A percentile compares a stretch with the other conserved stretches of the same genome.
Conservation (phyloP, 1,140 invertebrate species). For the Mylabris phalerata region DNA sequence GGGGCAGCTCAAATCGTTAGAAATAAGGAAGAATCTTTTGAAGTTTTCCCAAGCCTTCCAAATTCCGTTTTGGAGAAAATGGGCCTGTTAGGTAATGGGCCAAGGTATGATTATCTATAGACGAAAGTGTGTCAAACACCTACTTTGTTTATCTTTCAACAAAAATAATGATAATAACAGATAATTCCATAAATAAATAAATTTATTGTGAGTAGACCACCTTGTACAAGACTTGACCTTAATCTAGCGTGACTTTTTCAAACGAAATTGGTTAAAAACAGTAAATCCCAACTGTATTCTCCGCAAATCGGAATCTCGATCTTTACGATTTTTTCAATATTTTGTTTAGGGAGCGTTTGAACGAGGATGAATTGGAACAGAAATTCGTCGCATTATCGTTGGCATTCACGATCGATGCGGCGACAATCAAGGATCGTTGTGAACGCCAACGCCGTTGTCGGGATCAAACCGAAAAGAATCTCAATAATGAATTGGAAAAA, state of each 20-base stretch:
- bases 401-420: conserved; percentile 38
- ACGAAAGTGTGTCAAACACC: background rate
- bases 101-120: conserved; percentile 16
- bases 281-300: no score
- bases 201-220: background rate
- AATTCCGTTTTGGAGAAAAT: conserved; percentile 35
- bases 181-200: no score
- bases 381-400: conserved; percentile 37
- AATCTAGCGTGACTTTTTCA: background rate
- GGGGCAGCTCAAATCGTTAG: conserved; percentile 18
- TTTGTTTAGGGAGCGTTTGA: conserved; percentile 30
- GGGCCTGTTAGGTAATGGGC: conserved; percentile 29
- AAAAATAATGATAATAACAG: background rate
- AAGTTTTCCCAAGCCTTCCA: conserved; percentile 35
- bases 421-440: conserved; percentile 36
- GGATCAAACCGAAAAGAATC: conserved; percentile 40
- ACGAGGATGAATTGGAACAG: conserved; percentile 38
- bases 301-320: background rate
- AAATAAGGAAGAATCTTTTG: conserved; percentile 19
- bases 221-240: conserved; percentile 2
- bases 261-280: background rate
- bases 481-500: conserved; percentile 35
- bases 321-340: background rate
- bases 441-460: conserved; percentile 34
- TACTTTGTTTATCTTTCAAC: background rate